Evolutionary conservation across 2,113 vertebrate genomes (phyloP).

Genomic region (Callochromis pleurospilus): DNA sequence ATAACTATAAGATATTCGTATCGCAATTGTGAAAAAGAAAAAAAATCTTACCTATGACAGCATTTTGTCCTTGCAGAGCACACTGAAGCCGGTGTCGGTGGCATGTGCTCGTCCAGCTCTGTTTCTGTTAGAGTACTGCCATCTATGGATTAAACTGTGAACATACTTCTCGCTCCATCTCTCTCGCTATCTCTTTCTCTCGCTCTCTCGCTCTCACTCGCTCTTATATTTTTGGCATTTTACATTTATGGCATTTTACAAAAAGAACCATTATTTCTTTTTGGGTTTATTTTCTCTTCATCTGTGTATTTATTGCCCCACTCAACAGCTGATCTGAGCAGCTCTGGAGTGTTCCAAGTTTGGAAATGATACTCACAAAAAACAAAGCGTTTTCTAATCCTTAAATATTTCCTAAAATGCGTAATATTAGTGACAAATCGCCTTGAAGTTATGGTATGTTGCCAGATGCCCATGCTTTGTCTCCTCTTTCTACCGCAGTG

Average conservation of each 20-base stretch:
- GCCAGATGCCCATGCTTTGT: not conserved
- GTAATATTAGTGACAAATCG: not conserved
- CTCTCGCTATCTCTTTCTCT: not conserved
- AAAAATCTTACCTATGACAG: conserved; percentile 20
- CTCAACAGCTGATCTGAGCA: not conserved
- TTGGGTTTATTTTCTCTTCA: not conserved
- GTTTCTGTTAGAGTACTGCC: conserved; percentile 70
- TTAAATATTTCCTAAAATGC: not conserved
- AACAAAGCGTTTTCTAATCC: not conserved
- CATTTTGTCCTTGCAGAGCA: not conserved
- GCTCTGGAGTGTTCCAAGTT: not conserved
- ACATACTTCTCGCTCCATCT: not conserved
- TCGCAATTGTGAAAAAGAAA: not conserved
- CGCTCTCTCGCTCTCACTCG: not conserved
- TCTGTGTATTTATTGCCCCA: not conserved
- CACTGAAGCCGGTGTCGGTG: not conserved
- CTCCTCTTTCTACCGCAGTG: not conserved
- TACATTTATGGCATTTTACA: not conserved
- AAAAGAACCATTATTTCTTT: not conserved
- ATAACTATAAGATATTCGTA: not conserved
- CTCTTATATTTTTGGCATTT: not conserved
- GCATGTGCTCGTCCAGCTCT: not conserved
- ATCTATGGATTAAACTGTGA: conserved; percentile 64
- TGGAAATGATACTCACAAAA: not conserved
- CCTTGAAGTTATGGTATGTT: not conserved